Percentiles rank a stretch among this genome's conserved stretches.
These are phyloP conservation scores for Microtus richardsoni DNA, from an alignment of 2,113 vertebrate genomes.

Conservation along the genomic window DNA sequence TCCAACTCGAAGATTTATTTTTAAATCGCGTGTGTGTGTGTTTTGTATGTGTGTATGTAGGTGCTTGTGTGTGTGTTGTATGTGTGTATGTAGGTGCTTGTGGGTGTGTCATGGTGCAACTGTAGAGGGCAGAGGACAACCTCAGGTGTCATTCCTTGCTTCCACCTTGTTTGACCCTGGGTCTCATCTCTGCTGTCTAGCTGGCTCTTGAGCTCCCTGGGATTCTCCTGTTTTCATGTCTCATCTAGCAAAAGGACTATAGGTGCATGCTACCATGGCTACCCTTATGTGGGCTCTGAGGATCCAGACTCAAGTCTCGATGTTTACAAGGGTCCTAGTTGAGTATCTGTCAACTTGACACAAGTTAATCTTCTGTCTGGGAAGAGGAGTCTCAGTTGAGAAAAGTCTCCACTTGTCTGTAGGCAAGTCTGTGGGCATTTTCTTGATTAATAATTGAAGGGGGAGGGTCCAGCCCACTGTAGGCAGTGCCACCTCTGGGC, in stretches of 20 bases:
- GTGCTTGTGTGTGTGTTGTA: neutral
- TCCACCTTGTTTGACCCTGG: neutral
- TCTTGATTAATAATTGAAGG: neutral
- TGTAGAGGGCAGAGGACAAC: neutral
- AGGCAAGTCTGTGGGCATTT: neutral
- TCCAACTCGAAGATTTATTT: neutral
- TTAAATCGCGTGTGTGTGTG: neutral
- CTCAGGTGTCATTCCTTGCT: neutral
- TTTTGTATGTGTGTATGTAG: neutral
- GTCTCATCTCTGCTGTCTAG: neutral
- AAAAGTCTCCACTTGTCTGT: neutral
- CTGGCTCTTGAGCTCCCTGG: neutral
- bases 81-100: no score
- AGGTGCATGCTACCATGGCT: neutral
- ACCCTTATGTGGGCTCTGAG: no score
- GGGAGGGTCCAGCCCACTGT: neutral
- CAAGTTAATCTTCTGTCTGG: neutral
- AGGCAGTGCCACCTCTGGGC: neutral
- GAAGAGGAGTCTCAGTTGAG: neutral
- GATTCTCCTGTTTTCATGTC: neutral
- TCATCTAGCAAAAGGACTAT: neutral
- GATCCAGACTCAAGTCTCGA: neutral
- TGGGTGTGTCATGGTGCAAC: neutral
- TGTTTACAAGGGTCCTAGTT: neutral
- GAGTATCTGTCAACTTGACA: neutral